Evolutionary conservation across 2,113 vertebrate genomes (phyloP).

Genomic region (Anser brachyrhynchus): DNA sequence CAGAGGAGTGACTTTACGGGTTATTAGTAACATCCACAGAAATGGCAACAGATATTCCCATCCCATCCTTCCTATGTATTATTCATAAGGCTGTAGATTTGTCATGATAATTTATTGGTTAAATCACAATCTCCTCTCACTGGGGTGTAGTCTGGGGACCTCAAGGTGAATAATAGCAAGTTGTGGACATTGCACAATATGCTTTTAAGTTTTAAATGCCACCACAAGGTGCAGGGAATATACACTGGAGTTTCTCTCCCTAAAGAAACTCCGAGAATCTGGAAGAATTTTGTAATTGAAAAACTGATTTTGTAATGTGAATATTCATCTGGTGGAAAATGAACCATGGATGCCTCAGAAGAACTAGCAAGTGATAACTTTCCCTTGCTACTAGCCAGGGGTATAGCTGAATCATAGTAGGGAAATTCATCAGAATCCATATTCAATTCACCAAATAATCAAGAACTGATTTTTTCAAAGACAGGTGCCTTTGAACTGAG

Average conservation of each 20-base stretch:
- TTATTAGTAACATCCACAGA: constrained; percentile 33
- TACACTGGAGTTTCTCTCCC: background rate
- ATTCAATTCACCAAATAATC: background rate
- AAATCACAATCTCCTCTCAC: background rate
- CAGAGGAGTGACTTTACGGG: constrained; percentile 13
- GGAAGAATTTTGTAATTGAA: background rate
- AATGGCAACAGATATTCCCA: constrained; percentile 25
- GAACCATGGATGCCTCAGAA: background rate
- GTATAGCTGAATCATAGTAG: background rate
- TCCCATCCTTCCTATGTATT: background rate
- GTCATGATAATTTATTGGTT: constrained; percentile 23
- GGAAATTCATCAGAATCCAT: background rate
- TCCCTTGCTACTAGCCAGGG: background rate
- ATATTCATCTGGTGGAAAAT: background rate
- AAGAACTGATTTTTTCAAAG: background rate
- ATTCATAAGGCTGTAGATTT: constrained; percentile 40
- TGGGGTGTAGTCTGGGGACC: background rate
- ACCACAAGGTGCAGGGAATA: background rate
- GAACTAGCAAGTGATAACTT: background rate
- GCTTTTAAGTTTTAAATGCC: background rate
- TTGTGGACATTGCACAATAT: background rate
- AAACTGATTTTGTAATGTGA: background rate
- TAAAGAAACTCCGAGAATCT: background rate
- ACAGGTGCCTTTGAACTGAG: background rate
- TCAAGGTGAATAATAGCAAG: background rate